Evolutionary conservation across 2,888 invertebrate genomes (phyloP).

Genomic region (Petrophora chlorosata): DNA sequence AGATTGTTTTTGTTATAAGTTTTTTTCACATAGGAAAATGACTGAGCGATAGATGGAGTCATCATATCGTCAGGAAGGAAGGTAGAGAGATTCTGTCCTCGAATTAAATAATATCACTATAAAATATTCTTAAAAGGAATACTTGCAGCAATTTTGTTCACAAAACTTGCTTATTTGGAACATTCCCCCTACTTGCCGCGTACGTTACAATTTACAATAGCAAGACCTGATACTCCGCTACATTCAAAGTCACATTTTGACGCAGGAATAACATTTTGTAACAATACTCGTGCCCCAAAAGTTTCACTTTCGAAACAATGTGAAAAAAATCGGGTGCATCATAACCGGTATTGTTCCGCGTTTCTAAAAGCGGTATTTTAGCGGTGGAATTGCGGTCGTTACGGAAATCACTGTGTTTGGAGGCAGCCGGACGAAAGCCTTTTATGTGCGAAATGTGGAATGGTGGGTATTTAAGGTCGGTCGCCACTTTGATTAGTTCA

Average conservation of each 20-base stretch:
- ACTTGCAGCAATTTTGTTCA: too few relatives aligned
- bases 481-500: too few relatives aligned
- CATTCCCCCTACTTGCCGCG: too few relatives aligned
- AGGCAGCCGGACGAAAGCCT: constrained; percentile 1
- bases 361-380: constrained; percentile 26
- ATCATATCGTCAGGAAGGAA: too few relatives aligned
- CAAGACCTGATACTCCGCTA: constrained; percentile 8
- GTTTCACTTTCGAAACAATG: constrained; percentile 19
- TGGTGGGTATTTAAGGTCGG: constrained; percentile 10
- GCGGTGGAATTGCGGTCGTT: constrained; percentile 29
- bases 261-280: constrained; percentile 12
- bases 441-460: constrained; percentile 15
- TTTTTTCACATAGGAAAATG: too few relatives aligned
- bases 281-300: constrained; percentile 17
- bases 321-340: constrained; percentile 16
- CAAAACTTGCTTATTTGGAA: too few relatives aligned
- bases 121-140: too few relatives aligned
- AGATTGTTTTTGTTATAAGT: too few relatives aligned
- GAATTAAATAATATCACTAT: too few relatives aligned
- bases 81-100: too few relatives aligned
- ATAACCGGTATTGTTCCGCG: constrained; percentile 26
- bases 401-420: constrained; percentile 27
- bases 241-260: constrained; percentile 12
- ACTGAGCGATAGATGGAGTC: too few relatives aligned
- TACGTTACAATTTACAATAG: constrained; percentile 3